A percentile compares a stretch with the other conserved stretches of the same genome.
Evolutionary conservation across 2,113 vertebrate genomes (phyloP).

Genomic region (Pelmatolapia mariae): DNA sequence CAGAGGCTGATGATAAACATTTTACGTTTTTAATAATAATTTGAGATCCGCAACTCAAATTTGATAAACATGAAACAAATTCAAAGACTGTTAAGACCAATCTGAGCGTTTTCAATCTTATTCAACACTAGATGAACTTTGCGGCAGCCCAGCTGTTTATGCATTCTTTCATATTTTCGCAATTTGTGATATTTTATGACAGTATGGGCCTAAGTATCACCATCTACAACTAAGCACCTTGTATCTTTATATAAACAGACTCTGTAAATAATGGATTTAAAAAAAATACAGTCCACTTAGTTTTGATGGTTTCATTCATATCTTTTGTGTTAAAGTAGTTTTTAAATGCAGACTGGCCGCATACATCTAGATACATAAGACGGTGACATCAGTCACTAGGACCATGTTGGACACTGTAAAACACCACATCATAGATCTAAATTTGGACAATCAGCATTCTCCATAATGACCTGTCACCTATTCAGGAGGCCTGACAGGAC

Average conservation of each 20-base stretch:
- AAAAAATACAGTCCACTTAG: background rate
- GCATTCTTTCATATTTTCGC: rapidly evolving
- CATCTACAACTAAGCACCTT: background rate
- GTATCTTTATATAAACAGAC: background rate
- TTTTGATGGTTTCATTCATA: background rate
- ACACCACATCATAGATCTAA: background rate
- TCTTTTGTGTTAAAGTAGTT: background rate
- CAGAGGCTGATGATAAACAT: background rate
- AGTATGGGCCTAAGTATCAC: background rate
- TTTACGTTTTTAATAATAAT: background rate
- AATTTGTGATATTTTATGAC: background rate
- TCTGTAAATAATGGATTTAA: background rate
- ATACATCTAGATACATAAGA: background rate
- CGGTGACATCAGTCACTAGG: background rate
- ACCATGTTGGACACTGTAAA: background rate
- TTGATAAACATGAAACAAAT: background rate
- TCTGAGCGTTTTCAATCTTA: background rate
- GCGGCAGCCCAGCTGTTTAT: background rate
- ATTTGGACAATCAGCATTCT: background rate
- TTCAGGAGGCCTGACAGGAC: background rate
- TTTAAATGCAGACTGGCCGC: background rate
- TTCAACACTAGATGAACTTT: background rate
- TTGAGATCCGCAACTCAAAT: background rate
- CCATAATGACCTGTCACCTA: background rate
- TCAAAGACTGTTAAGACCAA: background rate